A percentile compares a stretch with the other conserved stretches of the same genome.
These are phyloP conservation scores for Anseranas semipalmata DNA, from an alignment of 2,113 vertebrate genomes.

Conservation along the genomic window DNA sequence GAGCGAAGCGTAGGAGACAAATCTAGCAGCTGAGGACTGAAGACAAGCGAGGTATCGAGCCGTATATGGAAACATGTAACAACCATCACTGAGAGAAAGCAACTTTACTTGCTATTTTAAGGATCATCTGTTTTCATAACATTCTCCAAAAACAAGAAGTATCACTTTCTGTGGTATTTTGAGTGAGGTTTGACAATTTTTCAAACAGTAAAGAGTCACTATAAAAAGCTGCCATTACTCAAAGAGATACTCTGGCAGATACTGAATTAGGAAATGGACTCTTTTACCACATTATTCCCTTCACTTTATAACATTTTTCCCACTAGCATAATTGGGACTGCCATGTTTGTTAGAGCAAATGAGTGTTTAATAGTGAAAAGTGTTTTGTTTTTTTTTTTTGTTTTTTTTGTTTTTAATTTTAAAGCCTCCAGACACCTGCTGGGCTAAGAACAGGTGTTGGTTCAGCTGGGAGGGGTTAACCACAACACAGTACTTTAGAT, in stretches of 20 bases:
- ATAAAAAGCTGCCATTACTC: not conserved
- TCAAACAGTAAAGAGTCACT: not conserved
- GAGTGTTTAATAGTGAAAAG: not conserved
- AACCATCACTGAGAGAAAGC: not conserved
- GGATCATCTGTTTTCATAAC: not conserved
- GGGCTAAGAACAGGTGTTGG: not conserved
- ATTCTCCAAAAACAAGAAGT: not conserved
- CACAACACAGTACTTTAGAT: conserved; percentile 55
- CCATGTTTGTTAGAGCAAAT: conserved; percentile 26
- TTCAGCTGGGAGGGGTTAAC: conserved; percentile 71
- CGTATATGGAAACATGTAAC: not conserved
- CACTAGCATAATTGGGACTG: conserved; percentile 40
- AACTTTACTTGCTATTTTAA: not conserved
- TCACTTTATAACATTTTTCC: conserved; percentile 7
- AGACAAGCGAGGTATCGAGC: not conserved
- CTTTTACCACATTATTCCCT: not conserved
- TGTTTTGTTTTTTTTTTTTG: not conserved
- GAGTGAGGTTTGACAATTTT: not conserved
- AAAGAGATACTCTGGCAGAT: not conserved
- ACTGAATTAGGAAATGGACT: not conserved
- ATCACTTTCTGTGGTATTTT: not conserved
- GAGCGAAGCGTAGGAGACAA: not conserved
- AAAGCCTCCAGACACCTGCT: conserved; percentile 21
- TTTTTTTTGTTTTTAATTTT: not conserved
- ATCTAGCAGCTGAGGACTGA: not conserved